These are phyloP conservation scores for Acanthis flammea DNA, from an alignment of 2,797 vertebrate species.

Conservation along the genomic window DNA sequence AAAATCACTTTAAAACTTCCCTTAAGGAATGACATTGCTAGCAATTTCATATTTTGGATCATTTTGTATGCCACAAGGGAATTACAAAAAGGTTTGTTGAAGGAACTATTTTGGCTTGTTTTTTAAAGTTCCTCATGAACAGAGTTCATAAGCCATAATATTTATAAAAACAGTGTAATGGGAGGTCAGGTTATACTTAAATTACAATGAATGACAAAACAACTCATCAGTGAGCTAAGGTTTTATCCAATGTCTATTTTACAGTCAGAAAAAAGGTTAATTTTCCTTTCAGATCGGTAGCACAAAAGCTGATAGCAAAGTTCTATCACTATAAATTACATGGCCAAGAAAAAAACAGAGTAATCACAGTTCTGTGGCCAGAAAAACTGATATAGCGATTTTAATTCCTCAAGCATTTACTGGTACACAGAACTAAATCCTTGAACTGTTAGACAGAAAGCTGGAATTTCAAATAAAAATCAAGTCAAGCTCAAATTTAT, in stretches of 20 bases:
- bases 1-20: not conserved
- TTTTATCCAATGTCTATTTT: not conserved
- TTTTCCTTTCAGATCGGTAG: not conserved
- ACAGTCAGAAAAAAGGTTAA: not conserved
- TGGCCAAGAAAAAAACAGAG: not conserved
- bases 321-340: not conserved
- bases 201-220: not conserved
- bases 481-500: not conserved
- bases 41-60: not conserved
- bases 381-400: not conserved
- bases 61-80: not conserved
- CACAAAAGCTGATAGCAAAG: not conserved
- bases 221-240: not conserved
- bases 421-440: not conserved
- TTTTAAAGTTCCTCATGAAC: not conserved
- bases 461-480: not conserved
- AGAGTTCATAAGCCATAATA: not conserved
- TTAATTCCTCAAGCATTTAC: not conserved
- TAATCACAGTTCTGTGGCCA: not conserved
- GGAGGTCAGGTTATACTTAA: not conserved
- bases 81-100: not conserved
- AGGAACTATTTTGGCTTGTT: not conserved
- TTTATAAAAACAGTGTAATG: not conserved
- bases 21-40: not conserved
- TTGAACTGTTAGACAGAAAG: not conserved